Evolutionary conservation across 2,797 vertebrate genomes (phyloP).

Genomic region (Eulemur rubriventer): DNA sequence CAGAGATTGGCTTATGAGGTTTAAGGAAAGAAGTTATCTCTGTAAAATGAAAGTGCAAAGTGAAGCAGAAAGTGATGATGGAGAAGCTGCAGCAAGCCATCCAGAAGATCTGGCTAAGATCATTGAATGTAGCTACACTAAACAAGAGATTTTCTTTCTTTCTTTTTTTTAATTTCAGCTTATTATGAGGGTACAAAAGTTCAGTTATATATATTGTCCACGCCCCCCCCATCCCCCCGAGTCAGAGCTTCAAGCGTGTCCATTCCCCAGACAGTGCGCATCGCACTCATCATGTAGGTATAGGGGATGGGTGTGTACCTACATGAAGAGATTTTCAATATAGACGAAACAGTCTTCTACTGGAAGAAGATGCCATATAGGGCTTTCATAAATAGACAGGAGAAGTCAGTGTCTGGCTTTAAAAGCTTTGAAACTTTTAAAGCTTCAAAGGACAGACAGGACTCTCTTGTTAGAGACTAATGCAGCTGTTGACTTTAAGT

Average conservation of each 20-base stretch:
- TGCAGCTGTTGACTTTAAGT: background rate
- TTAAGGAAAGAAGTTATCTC: background rate
- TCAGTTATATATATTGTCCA: too few species aligned
- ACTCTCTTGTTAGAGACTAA: background rate
- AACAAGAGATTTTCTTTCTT: too few species aligned
- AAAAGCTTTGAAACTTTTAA: too few species aligned
- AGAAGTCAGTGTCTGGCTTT: background rate
- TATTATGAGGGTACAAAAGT: too few species aligned
- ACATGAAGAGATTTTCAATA: too few species aligned
- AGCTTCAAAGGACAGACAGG: background rate
- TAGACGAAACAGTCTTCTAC: background rate
- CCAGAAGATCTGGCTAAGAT: background rate
- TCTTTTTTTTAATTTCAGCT: too few species aligned
- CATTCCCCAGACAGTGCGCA: too few species aligned
- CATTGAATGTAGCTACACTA: background rate
- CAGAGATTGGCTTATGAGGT: background rate
- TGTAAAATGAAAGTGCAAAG: background rate
- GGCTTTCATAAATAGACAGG: background rate
- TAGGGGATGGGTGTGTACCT: too few species aligned
- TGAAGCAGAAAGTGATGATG: background rate
- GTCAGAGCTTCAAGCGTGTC: too few species aligned
- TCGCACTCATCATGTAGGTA: too few species aligned
- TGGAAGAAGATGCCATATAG: background rate
- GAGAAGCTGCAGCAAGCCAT: background rate
- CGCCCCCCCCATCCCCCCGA: too few species aligned